Conservation (phyloP, 1,140 invertebrate species). For the Hycleus phaleratus region DNA sequence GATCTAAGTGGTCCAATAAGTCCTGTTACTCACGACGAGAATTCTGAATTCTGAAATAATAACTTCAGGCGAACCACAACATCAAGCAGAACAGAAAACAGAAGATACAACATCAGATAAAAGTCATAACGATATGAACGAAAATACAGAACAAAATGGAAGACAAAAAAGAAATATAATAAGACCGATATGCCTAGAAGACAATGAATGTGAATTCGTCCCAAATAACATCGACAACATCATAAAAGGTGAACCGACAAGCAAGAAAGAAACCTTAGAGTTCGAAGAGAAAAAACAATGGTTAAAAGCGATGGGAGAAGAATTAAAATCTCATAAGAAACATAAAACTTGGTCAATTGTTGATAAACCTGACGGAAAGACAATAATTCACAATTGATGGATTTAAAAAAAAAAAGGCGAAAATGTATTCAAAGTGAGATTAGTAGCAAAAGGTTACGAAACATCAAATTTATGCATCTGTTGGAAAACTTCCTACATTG, state of each 20-base stretch:
- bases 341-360: constrained; percentile 35
- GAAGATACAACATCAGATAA: too few species aligned
- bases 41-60: constrained; percentile 1
- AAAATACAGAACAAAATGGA: too few species aligned
- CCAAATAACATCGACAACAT: background rate
- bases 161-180: too few species aligned
- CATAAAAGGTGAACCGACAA: background rate
- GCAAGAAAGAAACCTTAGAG: constrained; percentile 13
- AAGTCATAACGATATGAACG: too few species aligned
- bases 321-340: constrained; percentile 19
- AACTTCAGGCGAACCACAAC: too few species aligned
- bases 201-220: background rate
- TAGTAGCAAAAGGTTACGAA: constrained; percentile 43
- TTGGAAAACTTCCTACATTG: constrained; percentile 29
- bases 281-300: constrained; percentile 16
- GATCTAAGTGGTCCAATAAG: constrained; percentile 43
- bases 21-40: constrained; percentile 32
- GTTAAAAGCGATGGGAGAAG: constrained; percentile 23
- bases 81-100: too few species aligned
- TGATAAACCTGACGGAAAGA: constrained; percentile 23
- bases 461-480: constrained; percentile 18
- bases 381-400: constrained; percentile 36
- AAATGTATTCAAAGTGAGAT: constrained; percentile 39
- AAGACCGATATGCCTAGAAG: background rate
- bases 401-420: constrained; percentile 37